Evolutionary conservation across 2,113 vertebrate genomes (phyloP).

Genomic region (Pelecanoides urinatrix): DNA sequence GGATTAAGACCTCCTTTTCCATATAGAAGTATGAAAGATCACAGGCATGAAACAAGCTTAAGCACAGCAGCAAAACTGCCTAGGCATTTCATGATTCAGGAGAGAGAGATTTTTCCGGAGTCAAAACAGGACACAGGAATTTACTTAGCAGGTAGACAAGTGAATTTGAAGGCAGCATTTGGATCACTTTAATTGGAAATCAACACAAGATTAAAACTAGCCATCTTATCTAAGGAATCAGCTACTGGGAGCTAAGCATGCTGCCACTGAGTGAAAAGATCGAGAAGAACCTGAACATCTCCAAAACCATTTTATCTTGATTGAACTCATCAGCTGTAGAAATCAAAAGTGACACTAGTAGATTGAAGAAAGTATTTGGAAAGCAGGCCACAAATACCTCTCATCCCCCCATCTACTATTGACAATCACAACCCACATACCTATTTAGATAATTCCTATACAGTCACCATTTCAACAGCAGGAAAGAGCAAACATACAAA

Average conservation of each 20-base stretch:
- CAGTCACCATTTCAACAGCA: not conserved
- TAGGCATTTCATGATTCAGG: not conserved
- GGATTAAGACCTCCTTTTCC: not conserved
- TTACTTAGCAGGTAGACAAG: not conserved
- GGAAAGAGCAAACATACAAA: not conserved
- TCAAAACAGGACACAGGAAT: not conserved
- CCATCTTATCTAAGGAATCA: not conserved
- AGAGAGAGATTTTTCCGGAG: not conserved
- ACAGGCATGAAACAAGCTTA: not conserved
- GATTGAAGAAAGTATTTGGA: not conserved
- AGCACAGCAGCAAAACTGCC: not conserved
- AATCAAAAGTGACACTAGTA: not conserved
- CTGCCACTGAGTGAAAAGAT: not conserved
- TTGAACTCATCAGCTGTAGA: not conserved
- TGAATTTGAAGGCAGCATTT: not conserved
- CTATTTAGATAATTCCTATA: not conserved
- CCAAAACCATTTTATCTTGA: not conserved
- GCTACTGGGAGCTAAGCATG: not conserved
- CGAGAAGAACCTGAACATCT: not conserved
- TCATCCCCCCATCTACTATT: not conserved
- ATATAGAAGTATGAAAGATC: conserved; percentile 31
- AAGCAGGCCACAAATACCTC: not conserved
- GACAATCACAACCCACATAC: not conserved
- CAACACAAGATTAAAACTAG: not conserved
- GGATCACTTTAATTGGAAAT: not conserved